phyloP scores from a whole-genome alignment of 2,888 invertebrate species.

The Hirtodrosophila duncani region DNA sequence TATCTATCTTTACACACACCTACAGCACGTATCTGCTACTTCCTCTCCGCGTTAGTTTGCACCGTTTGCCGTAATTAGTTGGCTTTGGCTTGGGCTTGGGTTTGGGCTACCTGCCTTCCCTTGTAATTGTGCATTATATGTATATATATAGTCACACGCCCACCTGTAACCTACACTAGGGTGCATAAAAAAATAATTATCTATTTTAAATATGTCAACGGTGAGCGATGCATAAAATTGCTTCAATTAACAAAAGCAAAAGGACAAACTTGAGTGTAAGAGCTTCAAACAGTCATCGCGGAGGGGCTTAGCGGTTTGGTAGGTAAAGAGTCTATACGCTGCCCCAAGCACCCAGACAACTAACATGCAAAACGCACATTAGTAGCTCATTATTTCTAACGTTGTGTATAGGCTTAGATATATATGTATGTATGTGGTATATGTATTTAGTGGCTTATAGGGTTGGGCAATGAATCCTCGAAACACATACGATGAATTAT shows the following conservation, averaged over 20 bases:
- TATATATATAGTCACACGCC: no score
- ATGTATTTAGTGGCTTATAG: no score
- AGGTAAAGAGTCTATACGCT: neutral
- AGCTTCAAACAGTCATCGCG: no score
- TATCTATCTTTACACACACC: no score
- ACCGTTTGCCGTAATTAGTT: constrained; percentile 36
- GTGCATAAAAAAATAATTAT: constrained; percentile 20
- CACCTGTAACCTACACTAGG: no score
- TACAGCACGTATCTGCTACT: constrained; percentile 13
- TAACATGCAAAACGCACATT: constrained; percentile 57
- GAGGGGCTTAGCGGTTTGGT: neutral
- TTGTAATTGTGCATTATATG: constrained; percentile 16
- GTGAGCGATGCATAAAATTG: constrained; percentile 18
- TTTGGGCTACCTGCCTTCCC: constrained; percentile 2
- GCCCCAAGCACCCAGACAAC: neutral
- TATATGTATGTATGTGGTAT: constrained; percentile 8
- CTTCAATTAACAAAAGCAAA: constrained; percentile 39
- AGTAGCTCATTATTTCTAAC: constrained; percentile 52
- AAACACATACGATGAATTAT: no score
- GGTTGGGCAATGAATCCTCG: no score
- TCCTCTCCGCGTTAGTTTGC: constrained; percentile 16
- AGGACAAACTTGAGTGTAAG: no score
- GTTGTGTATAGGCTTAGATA: constrained; percentile 27
- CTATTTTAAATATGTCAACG: constrained; percentile 49
- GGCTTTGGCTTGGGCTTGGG: constrained; percentile 12